phyloP scores from a whole-genome alignment of 92 coral and sea anemone genomes.

The Muricea muricata region DNA sequence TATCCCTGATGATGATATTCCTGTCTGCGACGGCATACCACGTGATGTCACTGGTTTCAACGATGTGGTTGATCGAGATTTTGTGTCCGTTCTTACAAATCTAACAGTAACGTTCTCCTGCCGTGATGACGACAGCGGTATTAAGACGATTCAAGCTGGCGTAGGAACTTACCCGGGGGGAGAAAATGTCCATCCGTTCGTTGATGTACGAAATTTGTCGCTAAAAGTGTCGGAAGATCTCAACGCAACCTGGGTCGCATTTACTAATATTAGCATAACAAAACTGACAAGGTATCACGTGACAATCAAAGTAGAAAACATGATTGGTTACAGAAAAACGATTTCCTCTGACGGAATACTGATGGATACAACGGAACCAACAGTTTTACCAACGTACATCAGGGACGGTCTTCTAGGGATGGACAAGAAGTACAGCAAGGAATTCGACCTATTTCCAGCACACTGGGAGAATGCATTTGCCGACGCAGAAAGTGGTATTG shows the following conservation, averaged over 20 bases:
- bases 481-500: slow-evolving; percentile 88
- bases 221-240: slow-evolving; percentile 29
- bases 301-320: slow-evolving; percentile 80
- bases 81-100: slow-evolving; percentile 67
- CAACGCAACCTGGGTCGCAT: slow-evolving; percentile 58
- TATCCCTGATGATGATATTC: slow-evolving; percentile 72
- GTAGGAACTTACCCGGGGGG: slow-evolving; percentile 90
- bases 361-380: slow-evolving; percentile 84
- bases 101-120: slow-evolving; percentile 85
- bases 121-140: slow-evolving; percentile 77
- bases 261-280: slow-evolving; percentile 53
- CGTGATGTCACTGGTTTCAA: slow-evolving; percentile 70
- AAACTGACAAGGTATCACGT: slow-evolving; percentile 80
- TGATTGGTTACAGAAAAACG: slow-evolving; percentile 66
- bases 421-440: slow-evolving; percentile 76
- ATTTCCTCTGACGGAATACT: slow-evolving; percentile 87
- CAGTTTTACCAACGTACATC: slow-evolving; percentile 74
- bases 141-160: slow-evolving; percentile 67
- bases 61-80: slow-evolving; percentile 75
- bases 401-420: slow-evolving; percentile 77
- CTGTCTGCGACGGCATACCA: slow-evolving; percentile 62
- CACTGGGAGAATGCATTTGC: slow-evolving; percentile 96
- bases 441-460: slow-evolving; percentile 78
- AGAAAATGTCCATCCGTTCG: slow-evolving; percentile 65
- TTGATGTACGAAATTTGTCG: slow-evolving; percentile 4